Conservation (phyloP, 1,140 invertebrate genomes). For the Zaprionus vittiger region DNA sequence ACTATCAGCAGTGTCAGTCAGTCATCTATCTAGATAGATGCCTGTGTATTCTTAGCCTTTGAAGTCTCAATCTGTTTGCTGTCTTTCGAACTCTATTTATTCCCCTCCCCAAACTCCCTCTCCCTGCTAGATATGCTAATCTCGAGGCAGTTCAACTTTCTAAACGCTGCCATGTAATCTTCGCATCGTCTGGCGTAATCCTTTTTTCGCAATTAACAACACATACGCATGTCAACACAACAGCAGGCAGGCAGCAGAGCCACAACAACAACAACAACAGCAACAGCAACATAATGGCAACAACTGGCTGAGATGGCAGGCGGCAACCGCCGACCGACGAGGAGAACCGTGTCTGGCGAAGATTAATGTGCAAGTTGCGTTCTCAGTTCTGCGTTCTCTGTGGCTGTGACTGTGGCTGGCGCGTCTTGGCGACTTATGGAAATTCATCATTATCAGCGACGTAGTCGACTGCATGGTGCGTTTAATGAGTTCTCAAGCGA, state of each 20-base stretch:
- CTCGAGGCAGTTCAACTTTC: constrained; percentile 73
- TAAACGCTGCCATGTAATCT: constrained; percentile 70
- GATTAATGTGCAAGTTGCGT: constrained; percentile 79
- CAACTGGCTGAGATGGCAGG: constrained; percentile 30
- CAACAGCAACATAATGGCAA: constrained; percentile 45
- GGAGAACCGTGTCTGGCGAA: constrained; percentile 64
- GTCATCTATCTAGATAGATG: neutral
- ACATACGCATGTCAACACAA: constrained; percentile 80
- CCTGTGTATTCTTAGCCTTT: neutral
- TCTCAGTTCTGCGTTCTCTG: constrained; percentile 31
- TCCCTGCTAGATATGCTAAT: constrained; percentile 50
- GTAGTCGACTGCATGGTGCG: constrained; percentile 35
- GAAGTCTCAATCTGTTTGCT: constrained; percentile 11
- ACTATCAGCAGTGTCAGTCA: neutral
- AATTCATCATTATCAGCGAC: constrained; percentile 76
- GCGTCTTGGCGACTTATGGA: constrained; percentile 77
- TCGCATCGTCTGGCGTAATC: constrained; percentile 63
- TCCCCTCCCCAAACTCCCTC: neutral
- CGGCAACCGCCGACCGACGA: constrained; percentile 23
- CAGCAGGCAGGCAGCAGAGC: constrained; percentile 36
- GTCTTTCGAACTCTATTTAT: constrained; percentile 2
- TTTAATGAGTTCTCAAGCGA: constrained; percentile 81
- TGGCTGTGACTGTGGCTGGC: constrained; percentile 34
- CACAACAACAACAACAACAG: constrained; percentile 34
- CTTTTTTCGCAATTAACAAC: constrained; percentile 83